A percentile compares a stretch with the other conserved stretches of the same genome.
Conservation (phyloP, 2,113 vertebrate species). For the Lycocorax pyrrhopterus region DNA sequence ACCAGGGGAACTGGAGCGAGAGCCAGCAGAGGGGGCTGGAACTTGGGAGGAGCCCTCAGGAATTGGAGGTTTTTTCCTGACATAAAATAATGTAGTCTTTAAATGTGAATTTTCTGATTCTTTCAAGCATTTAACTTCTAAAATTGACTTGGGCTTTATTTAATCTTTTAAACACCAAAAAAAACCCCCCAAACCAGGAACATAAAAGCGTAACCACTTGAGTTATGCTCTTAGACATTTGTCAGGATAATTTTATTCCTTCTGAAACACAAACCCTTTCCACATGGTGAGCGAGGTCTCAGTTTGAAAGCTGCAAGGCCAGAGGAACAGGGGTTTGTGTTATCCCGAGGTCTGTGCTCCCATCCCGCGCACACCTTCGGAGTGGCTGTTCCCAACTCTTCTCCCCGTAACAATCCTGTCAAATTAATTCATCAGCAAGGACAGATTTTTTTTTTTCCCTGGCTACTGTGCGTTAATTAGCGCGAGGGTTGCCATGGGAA, state of each 20-base stretch:
- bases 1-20: not conserved
- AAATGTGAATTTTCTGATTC: not conserved
- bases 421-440: constrained; percentile 35
- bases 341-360: not conserved
- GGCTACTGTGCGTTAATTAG: constrained; percentile 5
- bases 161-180: not conserved
- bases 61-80: not conserved
- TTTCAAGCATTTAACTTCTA: not conserved
- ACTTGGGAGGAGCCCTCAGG: not conserved
- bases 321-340: not conserved
- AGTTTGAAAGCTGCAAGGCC: not conserved
- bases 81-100: not conserved
- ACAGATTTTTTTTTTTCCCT: not conserved
- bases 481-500: not conserved
- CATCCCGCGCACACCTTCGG: not conserved
- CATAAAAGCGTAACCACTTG: not conserved
- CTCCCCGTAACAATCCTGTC: not conserved
- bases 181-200: not conserved
- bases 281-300: not conserved
- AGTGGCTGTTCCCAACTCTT: not conserved
- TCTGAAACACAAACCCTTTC: not conserved
- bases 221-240: not conserved
- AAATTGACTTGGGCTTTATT: not conserved
- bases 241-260: not conserved
- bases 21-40: not conserved